phyloP scores from a whole-genome alignment of 2,888 invertebrate genomes.

The Mamestra brassicae region DNA sequence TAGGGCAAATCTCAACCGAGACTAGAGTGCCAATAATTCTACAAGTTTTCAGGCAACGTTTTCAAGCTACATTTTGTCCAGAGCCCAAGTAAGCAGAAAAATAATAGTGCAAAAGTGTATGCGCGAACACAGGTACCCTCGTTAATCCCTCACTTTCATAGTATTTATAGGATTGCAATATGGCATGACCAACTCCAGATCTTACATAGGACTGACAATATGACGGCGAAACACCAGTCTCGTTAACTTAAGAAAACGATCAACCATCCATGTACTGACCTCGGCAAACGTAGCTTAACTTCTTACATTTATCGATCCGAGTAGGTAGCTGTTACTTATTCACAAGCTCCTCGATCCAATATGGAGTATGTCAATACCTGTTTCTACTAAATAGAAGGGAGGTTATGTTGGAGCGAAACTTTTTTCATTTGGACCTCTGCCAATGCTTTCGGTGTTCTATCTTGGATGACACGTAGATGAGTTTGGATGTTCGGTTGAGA shows the following conservation, averaged over 20 bases:
- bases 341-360: conserved; percentile 39
- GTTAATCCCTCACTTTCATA: too few relatives aligned
- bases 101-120: too few relatives aligned
- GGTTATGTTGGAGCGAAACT: conserved; percentile 51
- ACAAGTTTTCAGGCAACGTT: too few relatives aligned
- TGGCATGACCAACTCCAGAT: too few relatives aligned
- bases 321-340: neutral
- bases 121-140: too few relatives aligned
- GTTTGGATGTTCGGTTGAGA: conserved; percentile 40
- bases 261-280: neutral
- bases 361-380: conserved; percentile 55
- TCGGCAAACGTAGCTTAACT: too few relatives aligned
- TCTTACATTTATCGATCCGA: neutral
- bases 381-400: conserved; percentile 32
- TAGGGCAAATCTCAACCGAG: neutral
- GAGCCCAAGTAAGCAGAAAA: too few relatives aligned
- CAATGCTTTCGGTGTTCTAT: conserved; percentile 53
- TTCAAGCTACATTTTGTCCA: too few relatives aligned
- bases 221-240: too few relatives aligned
- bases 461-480: conserved; percentile 54
- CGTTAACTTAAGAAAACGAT: neutral
- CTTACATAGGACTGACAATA: too few relatives aligned
- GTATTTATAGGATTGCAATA: too few relatives aligned
- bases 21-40: too few relatives aligned
- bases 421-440: conserved; percentile 68